Conservation (phyloP, 2,797 vertebrate species). For the Protonibea diacanthus region DNA sequence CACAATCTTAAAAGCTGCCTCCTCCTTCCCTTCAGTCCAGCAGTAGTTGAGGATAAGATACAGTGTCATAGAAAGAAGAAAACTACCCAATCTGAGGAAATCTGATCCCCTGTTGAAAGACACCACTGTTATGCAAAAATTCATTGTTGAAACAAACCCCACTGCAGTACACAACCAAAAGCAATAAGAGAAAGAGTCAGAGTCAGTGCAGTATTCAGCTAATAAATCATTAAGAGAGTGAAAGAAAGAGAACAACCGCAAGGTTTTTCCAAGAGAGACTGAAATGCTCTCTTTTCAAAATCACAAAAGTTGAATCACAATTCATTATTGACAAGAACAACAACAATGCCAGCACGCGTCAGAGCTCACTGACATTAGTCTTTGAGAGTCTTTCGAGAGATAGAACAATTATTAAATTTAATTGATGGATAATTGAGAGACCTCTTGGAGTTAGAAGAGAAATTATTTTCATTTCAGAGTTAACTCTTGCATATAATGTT, state of each 20-base stretch:
- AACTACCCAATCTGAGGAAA: slow-evolving; percentile 23
- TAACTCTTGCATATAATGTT: slow-evolving; percentile 8
- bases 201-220: not conserved
- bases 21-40: slow-evolving; percentile 29
- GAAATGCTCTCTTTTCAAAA: slow-evolving; percentile 15
- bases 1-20: slow-evolving; percentile 47
- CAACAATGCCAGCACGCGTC: not conserved
- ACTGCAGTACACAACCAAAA: not conserved
- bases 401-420: not conserved
- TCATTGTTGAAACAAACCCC: slow-evolving; percentile 13
- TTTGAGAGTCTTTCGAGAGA: not conserved
- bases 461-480: slow-evolving; percentile 2
- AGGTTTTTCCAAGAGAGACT: slow-evolving; percentile 15
- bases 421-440: not conserved
- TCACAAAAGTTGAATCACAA: slow-evolving; percentile 19
- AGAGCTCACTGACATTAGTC: slow-evolving; percentile 6
- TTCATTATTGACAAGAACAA: slow-evolving; percentile 19
- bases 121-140: not conserved
- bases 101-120: slow-evolving; percentile 18
- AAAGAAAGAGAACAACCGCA: slow-evolving; percentile 23
- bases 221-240: slow-evolving; percentile 15
- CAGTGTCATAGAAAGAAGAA: slow-evolving; percentile 20
- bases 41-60: slow-evolving; percentile 21
- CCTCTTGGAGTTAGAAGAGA: not conserved
- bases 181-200: not conserved